These are phyloP conservation scores for Apodemia zela DNA, from an alignment of 2,888 invertebrate species.

Conservation along the genomic window DNA sequence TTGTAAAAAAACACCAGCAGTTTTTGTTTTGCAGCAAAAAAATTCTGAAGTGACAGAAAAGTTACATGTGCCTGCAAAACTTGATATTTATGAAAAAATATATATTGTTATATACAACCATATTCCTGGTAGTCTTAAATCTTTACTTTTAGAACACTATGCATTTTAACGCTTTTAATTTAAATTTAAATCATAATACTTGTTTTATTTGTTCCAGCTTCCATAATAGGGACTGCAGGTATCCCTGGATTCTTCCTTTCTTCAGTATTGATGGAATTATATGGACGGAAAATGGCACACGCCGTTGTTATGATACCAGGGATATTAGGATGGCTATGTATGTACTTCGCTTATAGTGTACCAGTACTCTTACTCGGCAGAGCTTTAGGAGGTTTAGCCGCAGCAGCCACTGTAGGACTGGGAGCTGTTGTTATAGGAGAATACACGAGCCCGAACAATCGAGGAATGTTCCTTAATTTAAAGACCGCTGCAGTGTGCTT, in stretches of 20 bases:
- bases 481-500: conserved; percentile 50
- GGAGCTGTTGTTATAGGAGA: conserved; percentile 57
- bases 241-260: conserved; percentile 45
- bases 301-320: conserved; percentile 44
- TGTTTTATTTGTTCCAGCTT: conserved; percentile 40
- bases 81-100: too few species aligned
- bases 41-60: too few species aligned
- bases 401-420: conserved; percentile 41
- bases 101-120: too few species aligned
- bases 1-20: too few species aligned
- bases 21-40: too few species aligned
- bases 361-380: conserved; percentile 44
- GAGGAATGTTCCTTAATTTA: conserved; percentile 53
- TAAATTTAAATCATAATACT: not conserved
- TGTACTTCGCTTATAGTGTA: conserved; percentile 42
- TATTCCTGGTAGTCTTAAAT: too few species aligned
- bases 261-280: conserved; percentile 46
- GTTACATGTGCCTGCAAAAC: too few species aligned
- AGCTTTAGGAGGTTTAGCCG: conserved; percentile 43
- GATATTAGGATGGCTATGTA: conserved; percentile 44
- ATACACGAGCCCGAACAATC: conserved; percentile 48
- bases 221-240: conserved; percentile 41
- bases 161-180: too few species aligned
- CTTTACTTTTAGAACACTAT: too few species aligned
- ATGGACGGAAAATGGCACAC: conserved; percentile 44